These are phyloP conservation scores for Parauchenoglanis punctatus DNA, from an alignment of 2,797 vertebrate genomes.

Conservation along the genomic window DNA sequence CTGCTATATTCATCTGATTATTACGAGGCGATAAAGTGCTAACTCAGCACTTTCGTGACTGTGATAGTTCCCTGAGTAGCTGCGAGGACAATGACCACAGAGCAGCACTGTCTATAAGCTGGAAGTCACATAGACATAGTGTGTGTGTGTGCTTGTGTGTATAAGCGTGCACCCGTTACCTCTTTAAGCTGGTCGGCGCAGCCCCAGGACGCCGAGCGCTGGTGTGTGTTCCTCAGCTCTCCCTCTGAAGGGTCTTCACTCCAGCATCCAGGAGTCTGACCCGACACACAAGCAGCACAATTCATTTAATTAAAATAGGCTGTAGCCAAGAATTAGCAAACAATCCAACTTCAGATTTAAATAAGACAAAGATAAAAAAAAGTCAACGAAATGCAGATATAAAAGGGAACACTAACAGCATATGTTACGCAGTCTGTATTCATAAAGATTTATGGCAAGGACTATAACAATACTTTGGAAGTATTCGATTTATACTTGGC, in stretches of 20 bases:
- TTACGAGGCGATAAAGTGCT: constrained; percentile 32
- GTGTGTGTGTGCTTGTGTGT: not conserved
- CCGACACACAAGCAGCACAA: constrained; percentile 8
- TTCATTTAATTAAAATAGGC: not conserved
- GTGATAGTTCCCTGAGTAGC: constrained; percentile 39
- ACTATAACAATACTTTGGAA: not conserved
- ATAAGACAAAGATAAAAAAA: not conserved
- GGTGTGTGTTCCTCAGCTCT: constrained; percentile 75
- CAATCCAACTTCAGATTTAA: not conserved
- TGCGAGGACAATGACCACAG: constrained; percentile 18
- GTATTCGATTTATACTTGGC: not conserved
- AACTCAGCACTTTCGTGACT: constrained; percentile 49
- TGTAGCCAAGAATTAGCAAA: not conserved
- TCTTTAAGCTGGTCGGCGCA: constrained; percentile 90
- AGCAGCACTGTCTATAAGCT: not conserved
- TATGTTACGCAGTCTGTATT: not conserved
- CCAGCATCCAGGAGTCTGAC: constrained; percentile 90
- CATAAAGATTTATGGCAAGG: not conserved
- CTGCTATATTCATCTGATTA: constrained; percentile 22
- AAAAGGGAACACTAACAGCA: not conserved
- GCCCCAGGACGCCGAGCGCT: constrained; percentile 89
- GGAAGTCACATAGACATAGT: not conserved
- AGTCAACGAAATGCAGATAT: not conserved
- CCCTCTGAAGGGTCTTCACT: constrained; percentile 80
- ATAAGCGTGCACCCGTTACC: constrained; percentile 62